Evolutionary conservation across 2,888 invertebrate species (phyloP).

Genomic region (Lasioglossum figueresi): DNA sequence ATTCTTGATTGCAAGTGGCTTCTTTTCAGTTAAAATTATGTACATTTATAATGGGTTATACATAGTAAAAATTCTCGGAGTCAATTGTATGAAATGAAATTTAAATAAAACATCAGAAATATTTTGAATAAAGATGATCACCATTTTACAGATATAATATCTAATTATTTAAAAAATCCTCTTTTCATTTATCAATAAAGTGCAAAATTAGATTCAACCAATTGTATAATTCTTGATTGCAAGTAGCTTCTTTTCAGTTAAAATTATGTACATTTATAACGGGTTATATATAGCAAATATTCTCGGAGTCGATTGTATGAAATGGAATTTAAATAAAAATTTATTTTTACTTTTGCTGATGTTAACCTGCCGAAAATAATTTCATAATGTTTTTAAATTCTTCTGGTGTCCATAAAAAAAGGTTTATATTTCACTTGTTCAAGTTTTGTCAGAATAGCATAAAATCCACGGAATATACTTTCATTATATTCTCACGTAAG

Average conservation of each 20-base stretch:
- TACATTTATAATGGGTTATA: neutral
- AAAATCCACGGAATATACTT: neutral
- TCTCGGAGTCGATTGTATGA: neutral
- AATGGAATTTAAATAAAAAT: neutral
- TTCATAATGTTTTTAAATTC: neutral
- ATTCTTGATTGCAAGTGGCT: too few relatives aligned
- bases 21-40: neutral
- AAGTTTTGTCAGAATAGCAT: neutral
- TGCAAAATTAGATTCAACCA: too few relatives aligned
- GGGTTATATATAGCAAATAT: neutral
- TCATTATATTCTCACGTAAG: neutral
- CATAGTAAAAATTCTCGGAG: neutral
- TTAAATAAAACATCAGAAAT: too few relatives aligned
- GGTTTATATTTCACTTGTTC: neutral
- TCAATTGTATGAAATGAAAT: neutral
- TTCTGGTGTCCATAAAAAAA: neutral
- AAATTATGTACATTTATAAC: neutral
- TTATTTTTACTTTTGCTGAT: neutral
- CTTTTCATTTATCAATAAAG: neutral
- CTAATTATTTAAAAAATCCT: neutral
- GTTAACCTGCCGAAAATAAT: neutral
- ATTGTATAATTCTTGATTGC: too few relatives aligned
- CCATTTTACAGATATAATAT: too few relatives aligned
- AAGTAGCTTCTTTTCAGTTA: neutral
- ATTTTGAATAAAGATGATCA: neutral